Evolutionary conservation across 1,140 invertebrate species (phyloP).

Genomic region (Episyrphus balteatus): DNA sequence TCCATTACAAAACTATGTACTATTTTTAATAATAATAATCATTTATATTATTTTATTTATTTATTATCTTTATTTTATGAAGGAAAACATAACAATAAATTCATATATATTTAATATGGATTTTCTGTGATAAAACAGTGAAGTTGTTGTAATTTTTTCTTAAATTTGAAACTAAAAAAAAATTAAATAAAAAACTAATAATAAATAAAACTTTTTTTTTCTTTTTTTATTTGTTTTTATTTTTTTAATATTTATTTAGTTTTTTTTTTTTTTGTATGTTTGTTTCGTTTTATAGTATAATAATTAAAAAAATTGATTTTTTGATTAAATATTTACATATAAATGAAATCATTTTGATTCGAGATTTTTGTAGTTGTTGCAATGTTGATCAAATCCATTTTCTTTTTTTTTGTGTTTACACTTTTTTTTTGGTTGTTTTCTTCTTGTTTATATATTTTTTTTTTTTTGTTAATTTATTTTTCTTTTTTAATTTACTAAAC

Average conservation of each 20-base stretch:
- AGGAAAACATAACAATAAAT: slow-evolving; percentile 17
- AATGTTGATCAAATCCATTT: neutral
- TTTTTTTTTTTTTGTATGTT: neutral
- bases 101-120: neutral
- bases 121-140: neutral
- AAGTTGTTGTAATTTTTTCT: neutral
- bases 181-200: neutral
- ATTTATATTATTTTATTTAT: slow-evolving; percentile 1
- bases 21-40: slow-evolving; percentile 15
- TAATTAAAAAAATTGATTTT: slow-evolving; percentile 2
- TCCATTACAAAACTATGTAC: slow-evolving; percentile 3
- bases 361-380: too few species aligned
- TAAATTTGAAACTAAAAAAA: neutral
- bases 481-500: neutral
- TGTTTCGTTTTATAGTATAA: neutral
- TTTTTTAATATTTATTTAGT: neutral
- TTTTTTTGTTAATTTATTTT: neutral
- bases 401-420: neutral
- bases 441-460: slow-evolving; percentile 1
- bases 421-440: neutral
- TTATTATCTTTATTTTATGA: slow-evolving; percentile 16
- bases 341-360: slow-evolving; percentile 1
- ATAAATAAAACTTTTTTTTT: neutral
- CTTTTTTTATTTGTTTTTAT: neutral
- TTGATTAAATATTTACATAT: slow-evolving; percentile 1